A percentile compares a stretch with the other conserved stretches of the same genome.
Conservation (phyloP, 2,113 vertebrate genomes). For the Sterrhoptilus dennistouni region DNA sequence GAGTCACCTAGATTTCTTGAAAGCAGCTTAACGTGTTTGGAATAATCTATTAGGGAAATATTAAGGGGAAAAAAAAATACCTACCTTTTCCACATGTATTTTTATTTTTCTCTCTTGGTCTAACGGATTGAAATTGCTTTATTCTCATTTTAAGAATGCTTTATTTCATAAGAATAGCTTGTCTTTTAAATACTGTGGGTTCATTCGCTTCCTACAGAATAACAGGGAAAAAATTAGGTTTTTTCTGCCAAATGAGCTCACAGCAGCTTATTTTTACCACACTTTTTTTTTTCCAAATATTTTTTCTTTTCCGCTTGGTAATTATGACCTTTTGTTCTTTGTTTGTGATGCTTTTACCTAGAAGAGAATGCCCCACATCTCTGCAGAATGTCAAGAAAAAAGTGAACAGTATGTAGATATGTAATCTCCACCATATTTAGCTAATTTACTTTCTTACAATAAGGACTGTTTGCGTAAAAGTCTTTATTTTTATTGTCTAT, state of each 20-base stretch:
- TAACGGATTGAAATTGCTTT: neutral
- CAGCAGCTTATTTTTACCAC: neutral
- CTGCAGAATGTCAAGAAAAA: neutral
- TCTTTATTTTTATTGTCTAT: neutral
- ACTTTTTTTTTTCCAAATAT: neutral
- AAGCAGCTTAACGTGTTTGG: conserved; percentile 73
- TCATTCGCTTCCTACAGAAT: neutral
- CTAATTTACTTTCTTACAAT: neutral
- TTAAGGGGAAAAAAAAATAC: conserved; percentile 14
- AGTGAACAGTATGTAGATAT: neutral
- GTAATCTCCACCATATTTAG: neutral
- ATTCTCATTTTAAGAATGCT: neutral
- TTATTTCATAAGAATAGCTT: neutral
- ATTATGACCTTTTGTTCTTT: neutral
- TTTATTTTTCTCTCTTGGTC: neutral
- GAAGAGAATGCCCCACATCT: neutral
- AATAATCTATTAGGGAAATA: conserved; percentile 75
- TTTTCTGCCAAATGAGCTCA: neutral
- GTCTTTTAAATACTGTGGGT: neutral
- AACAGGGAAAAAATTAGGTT: neutral
- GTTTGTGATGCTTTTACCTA: neutral
- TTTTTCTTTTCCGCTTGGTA: neutral
- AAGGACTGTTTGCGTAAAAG: neutral
- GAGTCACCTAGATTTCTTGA: conserved; percentile 71
- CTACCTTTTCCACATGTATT: neutral